Evolutionary conservation across 1,140 invertebrate genomes (phyloP), one percentile per base, ranked within the genome.

Genomic region (Trinorchestia longiramus): DNA sequence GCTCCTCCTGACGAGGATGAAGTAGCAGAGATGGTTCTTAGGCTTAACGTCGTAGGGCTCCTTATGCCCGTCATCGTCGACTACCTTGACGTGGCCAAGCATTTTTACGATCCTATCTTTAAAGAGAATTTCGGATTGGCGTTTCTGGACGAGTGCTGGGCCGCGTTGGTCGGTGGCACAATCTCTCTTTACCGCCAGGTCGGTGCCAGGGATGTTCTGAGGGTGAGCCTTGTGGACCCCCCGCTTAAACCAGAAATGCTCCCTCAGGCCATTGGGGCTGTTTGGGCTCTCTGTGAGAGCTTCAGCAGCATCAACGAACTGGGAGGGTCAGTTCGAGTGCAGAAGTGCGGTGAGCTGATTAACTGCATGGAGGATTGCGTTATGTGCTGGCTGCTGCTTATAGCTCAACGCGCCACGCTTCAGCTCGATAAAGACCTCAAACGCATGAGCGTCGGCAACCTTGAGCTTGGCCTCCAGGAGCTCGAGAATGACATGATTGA

Each of bases 1-100:
- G 92, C 92, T 11, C 92, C 92, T 94, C 92, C 92, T 94, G 92
- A 94, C 92, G 92, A 94, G 44, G 92, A 94, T 45, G 92, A 94
- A n/a, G 44, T 94, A 40, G 43, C 44, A 6, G 92, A 94, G 44
- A 94, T 94, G 92, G 43, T 45, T 6, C 44, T 94, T 4, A 44
- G 92, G 44, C 92, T 94, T 6, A 44, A 94, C 41, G 92, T 94
- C 44, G 92, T 94, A 36, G 92, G 92, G 36, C 92, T 94, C 44
- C 92, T 94, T 44, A 94, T 94, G 92, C 92, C 92, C 8, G 92
- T 94, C 92, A 94, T 94, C 44, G 92, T 94, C 43, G 92, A 94
- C 92, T 94, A 94, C 92, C 44, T 94, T 6, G 92, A 94, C 92
- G 92, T 94, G 36, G 92, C 92, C 92, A 94, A 94, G 44, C 92